Percentiles rank a stretch among this genome's conserved stretches.
phyloP scores from a whole-genome alignment of 1,140 invertebrate species.

The Agrypnia vestita region DNA sequence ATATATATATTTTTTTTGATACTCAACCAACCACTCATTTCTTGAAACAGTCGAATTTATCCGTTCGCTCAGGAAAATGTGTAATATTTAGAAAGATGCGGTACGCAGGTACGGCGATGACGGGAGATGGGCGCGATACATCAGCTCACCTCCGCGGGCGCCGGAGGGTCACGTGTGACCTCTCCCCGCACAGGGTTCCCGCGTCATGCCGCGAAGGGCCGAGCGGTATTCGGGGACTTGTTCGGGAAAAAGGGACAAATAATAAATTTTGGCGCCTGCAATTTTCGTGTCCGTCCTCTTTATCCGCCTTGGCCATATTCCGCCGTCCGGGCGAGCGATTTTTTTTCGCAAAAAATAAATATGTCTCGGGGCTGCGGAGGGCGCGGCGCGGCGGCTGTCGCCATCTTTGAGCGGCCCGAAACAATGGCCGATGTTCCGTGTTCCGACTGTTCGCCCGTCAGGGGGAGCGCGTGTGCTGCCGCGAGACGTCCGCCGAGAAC shows the following conservation, averaged over 20 bases:
- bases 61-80: too few species aligned
- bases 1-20: too few species aligned
- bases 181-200: conserved; percentile 32
- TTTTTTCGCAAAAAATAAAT: conserved; percentile 52
- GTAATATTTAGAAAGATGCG: too few species aligned
- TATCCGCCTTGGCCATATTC: conserved; percentile 47
- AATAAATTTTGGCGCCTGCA: conserved; percentile 55
- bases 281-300: conserved; percentile 51
- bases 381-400: neutral
- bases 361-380: conserved; percentile 22
- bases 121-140: too few species aligned
- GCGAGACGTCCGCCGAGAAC: conserved; percentile 29
- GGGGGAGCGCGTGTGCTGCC: conserved; percentile 40
- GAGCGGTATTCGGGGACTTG: conserved; percentile 35
- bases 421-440: conserved; percentile 52
- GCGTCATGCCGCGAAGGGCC: conserved; percentile 23
- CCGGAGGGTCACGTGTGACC: conserved; percentile 19
- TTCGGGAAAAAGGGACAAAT: conserved; percentile 43
- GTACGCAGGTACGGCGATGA: too few species aligned
- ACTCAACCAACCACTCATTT: too few species aligned
- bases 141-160: neutral
- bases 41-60: too few species aligned
- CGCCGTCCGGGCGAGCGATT: conserved; percentile 33
- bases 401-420: conserved; percentile 53
- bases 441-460: conserved; percentile 41